phyloP scores from a whole-genome alignment of 2,113 vertebrate species.

The Pristiophorus japonicus region DNA sequence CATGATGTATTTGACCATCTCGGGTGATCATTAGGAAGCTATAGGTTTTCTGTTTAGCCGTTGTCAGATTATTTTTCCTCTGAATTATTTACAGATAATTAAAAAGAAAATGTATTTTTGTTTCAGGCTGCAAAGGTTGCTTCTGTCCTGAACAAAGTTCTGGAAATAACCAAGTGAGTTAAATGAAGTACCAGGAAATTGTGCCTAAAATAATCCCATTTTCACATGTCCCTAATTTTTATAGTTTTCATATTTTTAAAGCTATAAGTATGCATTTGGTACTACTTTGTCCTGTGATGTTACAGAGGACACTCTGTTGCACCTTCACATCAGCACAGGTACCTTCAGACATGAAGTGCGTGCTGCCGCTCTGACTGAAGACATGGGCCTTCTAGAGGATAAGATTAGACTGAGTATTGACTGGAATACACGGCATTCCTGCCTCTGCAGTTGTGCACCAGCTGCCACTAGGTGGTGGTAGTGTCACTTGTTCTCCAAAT shows the following conservation, averaged over 20 bases:
- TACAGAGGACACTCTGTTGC: neutral
- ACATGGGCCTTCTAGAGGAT: neutral
- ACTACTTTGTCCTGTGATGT: neutral
- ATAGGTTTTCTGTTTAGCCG: neutral
- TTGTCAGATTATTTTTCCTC: too few relatives aligned
- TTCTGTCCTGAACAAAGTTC: conserved; percentile 70
- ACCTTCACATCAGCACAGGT: neutral
- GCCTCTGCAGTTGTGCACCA: neutral
- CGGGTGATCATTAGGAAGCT: neutral
- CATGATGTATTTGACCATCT: neutral
- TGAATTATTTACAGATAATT: too few relatives aligned
- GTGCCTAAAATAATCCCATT: neutral
- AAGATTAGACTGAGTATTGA: neutral
- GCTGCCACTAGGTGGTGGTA: neutral
- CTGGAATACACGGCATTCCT: neutral
- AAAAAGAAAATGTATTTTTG: conserved; percentile 39
- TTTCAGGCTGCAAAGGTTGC: conserved; percentile 73
- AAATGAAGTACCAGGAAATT: conserved; percentile 25
- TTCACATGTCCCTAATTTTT: neutral
- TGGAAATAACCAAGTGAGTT: conserved; percentile 77
- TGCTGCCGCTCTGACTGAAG: neutral
- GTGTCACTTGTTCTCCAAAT: neutral
- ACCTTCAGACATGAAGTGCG: neutral
- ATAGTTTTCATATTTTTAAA: neutral
- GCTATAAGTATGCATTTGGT: neutral